A percentile compares a stretch with the other conserved stretches of the same genome.
phyloP scores from a whole-genome alignment of 1,140 invertebrate species.

The Cotesia glomerata region DNA sequence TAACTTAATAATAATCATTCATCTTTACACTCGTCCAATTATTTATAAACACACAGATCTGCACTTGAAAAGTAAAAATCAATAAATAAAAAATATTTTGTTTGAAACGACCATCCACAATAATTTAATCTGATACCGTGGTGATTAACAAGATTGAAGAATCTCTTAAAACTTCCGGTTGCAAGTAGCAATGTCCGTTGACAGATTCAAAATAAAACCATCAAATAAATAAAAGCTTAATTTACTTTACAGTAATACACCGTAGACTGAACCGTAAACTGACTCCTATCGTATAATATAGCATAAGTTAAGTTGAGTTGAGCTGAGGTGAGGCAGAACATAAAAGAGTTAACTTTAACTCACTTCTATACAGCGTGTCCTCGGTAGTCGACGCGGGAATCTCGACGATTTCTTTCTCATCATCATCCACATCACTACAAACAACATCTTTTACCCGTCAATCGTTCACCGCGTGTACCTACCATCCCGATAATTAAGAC shows the following conservation, averaged over 20 bases:
- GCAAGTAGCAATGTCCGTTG: too few species aligned
- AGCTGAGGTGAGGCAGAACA: background rate
- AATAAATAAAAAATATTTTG: background rate
- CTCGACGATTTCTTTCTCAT: slow-evolving; percentile 11
- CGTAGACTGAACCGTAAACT: too few species aligned
- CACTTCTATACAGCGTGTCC: background rate
- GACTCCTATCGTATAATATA: too few species aligned
- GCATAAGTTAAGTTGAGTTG: background rate
- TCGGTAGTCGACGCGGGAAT: slow-evolving; percentile 10
- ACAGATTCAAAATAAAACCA: too few species aligned
- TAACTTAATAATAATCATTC: background rate
- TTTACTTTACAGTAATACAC: too few species aligned
- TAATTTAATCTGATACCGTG: too few species aligned
- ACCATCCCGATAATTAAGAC: slow-evolving; percentile 28
- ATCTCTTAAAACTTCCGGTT: too few species aligned
- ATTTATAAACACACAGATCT: too few species aligned
- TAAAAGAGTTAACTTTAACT: background rate
- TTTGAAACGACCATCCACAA: background rate
- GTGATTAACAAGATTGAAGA: too few species aligned
- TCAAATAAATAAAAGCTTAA: background rate
- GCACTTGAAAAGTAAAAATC: too few species aligned
- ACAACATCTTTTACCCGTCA: slow-evolving; percentile 3
- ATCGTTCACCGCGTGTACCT: slow-evolving; percentile 9
- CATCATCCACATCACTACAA: background rate
- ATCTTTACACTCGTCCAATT: too few species aligned